These are phyloP conservation scores for Avahi laniger DNA, from an alignment of 2,797 vertebrate genomes.

Conservation along the genomic window DNA sequence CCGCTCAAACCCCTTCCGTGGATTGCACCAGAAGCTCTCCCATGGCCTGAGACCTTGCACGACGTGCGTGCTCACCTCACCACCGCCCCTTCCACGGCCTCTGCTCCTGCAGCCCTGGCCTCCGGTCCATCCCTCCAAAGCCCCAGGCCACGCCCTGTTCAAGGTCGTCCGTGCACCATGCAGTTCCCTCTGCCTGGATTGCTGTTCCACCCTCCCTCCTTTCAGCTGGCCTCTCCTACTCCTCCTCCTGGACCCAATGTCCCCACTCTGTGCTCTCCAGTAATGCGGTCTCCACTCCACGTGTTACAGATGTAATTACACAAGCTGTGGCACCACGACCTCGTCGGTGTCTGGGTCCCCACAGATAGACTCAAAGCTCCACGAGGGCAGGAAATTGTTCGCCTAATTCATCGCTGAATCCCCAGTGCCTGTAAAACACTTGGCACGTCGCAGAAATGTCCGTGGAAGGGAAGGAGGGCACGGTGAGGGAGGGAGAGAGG, in stretches of 20 bases:
- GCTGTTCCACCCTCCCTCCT: too few species aligned
- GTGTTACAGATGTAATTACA: not conserved
- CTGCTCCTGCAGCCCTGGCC: rapidly evolving
- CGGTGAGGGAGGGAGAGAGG: rapidly evolving
- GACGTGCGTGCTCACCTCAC: not conserved
- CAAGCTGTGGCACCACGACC: not conserved
- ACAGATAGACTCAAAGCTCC: not conserved
- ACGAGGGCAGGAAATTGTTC: not conserved
- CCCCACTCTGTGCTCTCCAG: not conserved
- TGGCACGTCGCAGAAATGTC: not conserved
- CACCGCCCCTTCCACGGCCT: rapidly evolving
- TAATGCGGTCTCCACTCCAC: not conserved
- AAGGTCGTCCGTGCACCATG: not conserved
- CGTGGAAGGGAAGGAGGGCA: not conserved
- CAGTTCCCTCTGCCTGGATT: not conserved
- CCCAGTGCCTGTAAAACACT: not conserved
- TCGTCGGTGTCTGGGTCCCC: not conserved
- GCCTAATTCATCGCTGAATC: not conserved
- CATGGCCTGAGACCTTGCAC: rapidly evolving
- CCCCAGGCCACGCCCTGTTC: too few species aligned
- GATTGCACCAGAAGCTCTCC: not conserved
- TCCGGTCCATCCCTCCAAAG: not conserved
- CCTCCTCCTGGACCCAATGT: not conserved
- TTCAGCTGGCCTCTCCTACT: not conserved
- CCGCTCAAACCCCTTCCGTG: not conserved